A percentile compares a stretch with the other conserved stretches of the same genome.
Conservation (phyloP, 2,113 vertebrate species). For the Marmota monax region DNA sequence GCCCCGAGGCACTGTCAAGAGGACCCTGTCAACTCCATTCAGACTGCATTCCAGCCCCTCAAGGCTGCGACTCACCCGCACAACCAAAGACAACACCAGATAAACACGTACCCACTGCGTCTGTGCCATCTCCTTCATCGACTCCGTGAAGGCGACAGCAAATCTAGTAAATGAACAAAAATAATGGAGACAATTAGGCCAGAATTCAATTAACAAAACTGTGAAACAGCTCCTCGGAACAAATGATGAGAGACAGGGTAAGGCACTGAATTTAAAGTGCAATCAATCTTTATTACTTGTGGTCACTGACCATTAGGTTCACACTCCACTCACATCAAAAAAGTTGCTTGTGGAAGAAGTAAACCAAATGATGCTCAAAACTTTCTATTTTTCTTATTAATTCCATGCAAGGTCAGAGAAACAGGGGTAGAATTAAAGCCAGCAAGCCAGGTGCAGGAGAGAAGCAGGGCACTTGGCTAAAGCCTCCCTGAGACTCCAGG, state of each 20-base stretch:
- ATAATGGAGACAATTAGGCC: conserved; percentile 64
- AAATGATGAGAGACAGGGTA: neutral
- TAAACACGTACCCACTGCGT: conserved; percentile 90
- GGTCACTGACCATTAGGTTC: neutral
- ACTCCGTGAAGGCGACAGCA: conserved; percentile 93
- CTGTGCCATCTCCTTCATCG: conserved; percentile 92
- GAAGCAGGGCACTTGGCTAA: no score
- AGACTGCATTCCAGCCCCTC: fast-evolving
- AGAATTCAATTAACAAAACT: conserved; percentile 8
- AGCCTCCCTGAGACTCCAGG: neutral
- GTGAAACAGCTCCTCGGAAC: conserved; percentile 9
- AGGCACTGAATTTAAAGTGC: neutral
- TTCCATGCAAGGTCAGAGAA: neutral
- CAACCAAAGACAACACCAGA: fast-evolving
- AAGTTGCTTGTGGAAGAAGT: neutral
- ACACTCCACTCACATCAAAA: neutral
- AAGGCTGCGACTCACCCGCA: fast-evolving
- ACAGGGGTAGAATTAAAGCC: neutral
- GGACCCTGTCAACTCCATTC: fast-evolving
- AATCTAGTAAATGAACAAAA: conserved; percentile 89
- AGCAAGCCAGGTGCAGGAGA: neutral
- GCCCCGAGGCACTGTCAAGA: no score
- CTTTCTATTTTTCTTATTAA: neutral
- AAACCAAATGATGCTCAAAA: neutral
- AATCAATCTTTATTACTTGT: neutral